Evolutionary conservation across 1,140 invertebrate species (phyloP).

Genomic region (Vanessa atalanta): DNA sequence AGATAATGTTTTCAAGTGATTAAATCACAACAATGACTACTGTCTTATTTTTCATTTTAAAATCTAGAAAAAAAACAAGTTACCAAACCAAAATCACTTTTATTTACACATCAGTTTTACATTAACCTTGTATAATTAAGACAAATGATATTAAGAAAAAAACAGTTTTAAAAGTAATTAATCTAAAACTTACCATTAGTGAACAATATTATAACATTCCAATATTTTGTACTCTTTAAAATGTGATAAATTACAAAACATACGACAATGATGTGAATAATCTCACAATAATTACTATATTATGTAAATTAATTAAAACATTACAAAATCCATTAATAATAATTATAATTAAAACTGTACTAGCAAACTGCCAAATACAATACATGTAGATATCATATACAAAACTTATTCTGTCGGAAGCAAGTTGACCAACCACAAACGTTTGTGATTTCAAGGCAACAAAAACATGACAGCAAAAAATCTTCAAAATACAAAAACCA

Average conservation of each 20-base stretch:
- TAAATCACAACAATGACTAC: conserved; percentile 59
- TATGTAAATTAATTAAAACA: conserved; percentile 75
- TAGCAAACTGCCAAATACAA: conserved; percentile 68
- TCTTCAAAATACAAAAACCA: neutral
- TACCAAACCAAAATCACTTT: conserved; percentile 79
- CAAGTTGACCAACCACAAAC: conserved; percentile 32
- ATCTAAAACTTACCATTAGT: conserved; percentile 76
- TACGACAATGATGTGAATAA: conserved; percentile 56
- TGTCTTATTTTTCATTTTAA: conserved; percentile 22
- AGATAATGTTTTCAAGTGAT: conserved; percentile 70
- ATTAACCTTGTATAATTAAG: conserved; percentile 72
- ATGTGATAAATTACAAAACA: conserved; percentile 80
- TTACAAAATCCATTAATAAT: conserved; percentile 77
- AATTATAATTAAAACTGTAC: conserved; percentile 43
- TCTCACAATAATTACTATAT: conserved; percentile 71
- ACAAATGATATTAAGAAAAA: conserved; percentile 72
- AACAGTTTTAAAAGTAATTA: conserved; percentile 75
- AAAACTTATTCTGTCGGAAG: conserved; percentile 52
- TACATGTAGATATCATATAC: conserved; percentile 49
- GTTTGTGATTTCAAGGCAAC: neutral
- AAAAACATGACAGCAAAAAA: neutral
- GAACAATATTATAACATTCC: conserved; percentile 77
- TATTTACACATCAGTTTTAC: conserved; percentile 75
- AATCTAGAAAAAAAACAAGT: conserved; percentile 33
- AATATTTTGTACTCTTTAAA: conserved; percentile 80